These are phyloP conservation scores for Pachliopta kotzebuea DNA, from an alignment of 2,888 invertebrate species.

Conservation along the genomic window DNA sequence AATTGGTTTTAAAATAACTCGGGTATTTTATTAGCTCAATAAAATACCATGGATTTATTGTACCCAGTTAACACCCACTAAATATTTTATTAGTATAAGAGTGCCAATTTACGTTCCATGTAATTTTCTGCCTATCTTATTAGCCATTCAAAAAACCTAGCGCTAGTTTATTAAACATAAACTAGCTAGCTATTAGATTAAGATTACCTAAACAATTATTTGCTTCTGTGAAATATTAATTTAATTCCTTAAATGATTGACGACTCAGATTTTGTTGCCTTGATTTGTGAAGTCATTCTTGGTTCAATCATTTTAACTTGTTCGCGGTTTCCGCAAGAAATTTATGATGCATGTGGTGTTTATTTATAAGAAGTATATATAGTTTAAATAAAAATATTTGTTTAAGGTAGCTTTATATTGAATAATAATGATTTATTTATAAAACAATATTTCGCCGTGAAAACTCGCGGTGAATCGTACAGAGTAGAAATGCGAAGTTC, in stretches of 20 bases:
- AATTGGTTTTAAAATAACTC: slow-evolving; percentile 13
- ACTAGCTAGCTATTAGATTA: not conserved
- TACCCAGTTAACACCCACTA: slow-evolving; percentile 15
- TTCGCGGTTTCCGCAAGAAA: too few relatives aligned
- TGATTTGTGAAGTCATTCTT: too few relatives aligned
- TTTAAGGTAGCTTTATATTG: slow-evolving; percentile 43
- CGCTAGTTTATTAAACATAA: not conserved
- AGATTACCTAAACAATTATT: not conserved
- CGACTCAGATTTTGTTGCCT: too few relatives aligned
- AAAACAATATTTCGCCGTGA: slow-evolving; percentile 58
- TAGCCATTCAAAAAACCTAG: not conserved
- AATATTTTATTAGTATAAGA: slow-evolving; percentile 21
- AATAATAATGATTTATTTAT: slow-evolving; percentile 54
- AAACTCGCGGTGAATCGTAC: slow-evolving; percentile 67
- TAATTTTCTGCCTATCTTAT: slow-evolving; percentile 34
- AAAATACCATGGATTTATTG: slow-evolving; percentile 13
- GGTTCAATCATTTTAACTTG: too few relatives aligned
- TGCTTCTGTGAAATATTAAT: not conserved
- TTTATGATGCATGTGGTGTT: too few relatives aligned
- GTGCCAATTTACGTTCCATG: slow-evolving; percentile 16
- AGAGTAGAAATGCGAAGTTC: slow-evolving; percentile 70
- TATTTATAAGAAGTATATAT: too few relatives aligned
- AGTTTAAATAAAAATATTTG: too few relatives aligned
- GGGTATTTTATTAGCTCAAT: not conserved
- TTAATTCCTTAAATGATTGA: too few relatives aligned